Percentiles rank a stretch among this genome's conserved stretches.
Evolutionary conservation across 2,888 invertebrate species (phyloP).

Genomic region (Bursaphelenchus okinawaensis): DNA sequence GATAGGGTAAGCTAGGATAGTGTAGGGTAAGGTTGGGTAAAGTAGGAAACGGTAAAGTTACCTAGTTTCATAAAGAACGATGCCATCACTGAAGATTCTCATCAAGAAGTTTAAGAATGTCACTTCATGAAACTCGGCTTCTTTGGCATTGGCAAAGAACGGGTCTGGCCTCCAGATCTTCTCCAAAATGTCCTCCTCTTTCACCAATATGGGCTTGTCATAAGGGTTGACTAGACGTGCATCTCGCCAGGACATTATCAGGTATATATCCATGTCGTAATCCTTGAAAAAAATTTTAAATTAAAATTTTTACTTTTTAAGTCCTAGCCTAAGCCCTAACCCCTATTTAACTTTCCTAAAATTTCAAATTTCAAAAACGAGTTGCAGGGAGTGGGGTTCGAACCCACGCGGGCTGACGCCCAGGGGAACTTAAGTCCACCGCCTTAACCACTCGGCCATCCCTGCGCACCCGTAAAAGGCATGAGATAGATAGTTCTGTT

Average conservation of each 20-base stretch:
- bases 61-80: constrained; percentile 56
- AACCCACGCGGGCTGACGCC: background rate
- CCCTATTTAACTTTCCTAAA: no score
- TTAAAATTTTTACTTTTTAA: no score
- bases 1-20: no score
- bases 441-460: background rate
- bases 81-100: constrained; percentile 54
- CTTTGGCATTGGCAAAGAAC: constrained; percentile 57
- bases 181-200: constrained; percentile 48
- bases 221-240: constrained; percentile 52
- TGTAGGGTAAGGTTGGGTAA: no score
- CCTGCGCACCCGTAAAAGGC: no score
- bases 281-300: constrained; percentile 41
- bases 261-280: constrained; percentile 57
- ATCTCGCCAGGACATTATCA: constrained; percentile 56
- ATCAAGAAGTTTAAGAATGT: constrained; percentile 57
- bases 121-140: constrained; percentile 57
- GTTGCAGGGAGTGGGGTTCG: background rate
- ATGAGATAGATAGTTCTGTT: no score
- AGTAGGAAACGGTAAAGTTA: no score
- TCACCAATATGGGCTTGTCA: constrained; percentile 53
- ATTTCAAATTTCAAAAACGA: no score
- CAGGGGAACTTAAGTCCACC: background rate
- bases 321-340: no score
- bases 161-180: constrained; percentile 49